A percentile compares a stretch with the other conserved stretches of the same genome.
Evolutionary conservation across 1,140 invertebrate genomes (phyloP).

Genomic region (Fopius arisanus): DNA sequence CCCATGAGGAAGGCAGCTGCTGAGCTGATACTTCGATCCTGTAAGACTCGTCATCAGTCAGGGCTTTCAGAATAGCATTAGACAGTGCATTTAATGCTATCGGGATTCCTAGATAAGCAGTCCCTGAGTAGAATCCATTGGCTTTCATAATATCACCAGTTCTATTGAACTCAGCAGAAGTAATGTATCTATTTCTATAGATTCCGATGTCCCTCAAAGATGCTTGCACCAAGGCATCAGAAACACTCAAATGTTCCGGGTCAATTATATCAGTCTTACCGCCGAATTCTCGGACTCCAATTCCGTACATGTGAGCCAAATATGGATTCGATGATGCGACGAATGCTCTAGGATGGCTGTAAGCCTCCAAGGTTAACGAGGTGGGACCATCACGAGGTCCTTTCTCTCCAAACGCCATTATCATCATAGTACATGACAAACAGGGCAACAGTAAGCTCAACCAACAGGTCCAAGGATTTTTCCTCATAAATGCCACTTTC

Average conservation of each 20-base stretch:
- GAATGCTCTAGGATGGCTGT: slow-evolving; percentile 41
- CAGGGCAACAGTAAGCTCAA: slow-evolving; percentile 50
- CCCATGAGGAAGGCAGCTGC: slow-evolving; percentile 43
- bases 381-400: neutral
- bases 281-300: slow-evolving; percentile 31
- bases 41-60: slow-evolving; percentile 42
- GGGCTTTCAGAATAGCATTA: slow-evolving; percentile 51
- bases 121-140: slow-evolving; percentile 56
- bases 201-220: slow-evolving; percentile 43
- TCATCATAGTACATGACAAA: slow-evolving; percentile 48
- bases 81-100: slow-evolving; percentile 55
- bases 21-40: slow-evolving; percentile 48
- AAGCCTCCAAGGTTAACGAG: slow-evolving; percentile 15
- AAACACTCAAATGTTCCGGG: slow-evolving; percentile 25
- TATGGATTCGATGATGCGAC: slow-evolving; percentile 39
- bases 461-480: slow-evolving; percentile 46
- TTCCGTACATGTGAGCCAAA: slow-evolving; percentile 41
- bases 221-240: slow-evolving; percentile 42
- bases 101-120: slow-evolving; percentile 53
- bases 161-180: slow-evolving; percentile 54
- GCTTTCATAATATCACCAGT: slow-evolving; percentile 28
- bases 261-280: slow-evolving; percentile 23
- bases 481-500: slow-evolving; percentile 51
- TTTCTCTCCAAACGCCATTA: slow-evolving; percentile 45
- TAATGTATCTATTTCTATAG: slow-evolving; percentile 53